phyloP scores from a whole-genome alignment of 2,888 invertebrate species.

The Pollenia angustigena region DNA sequence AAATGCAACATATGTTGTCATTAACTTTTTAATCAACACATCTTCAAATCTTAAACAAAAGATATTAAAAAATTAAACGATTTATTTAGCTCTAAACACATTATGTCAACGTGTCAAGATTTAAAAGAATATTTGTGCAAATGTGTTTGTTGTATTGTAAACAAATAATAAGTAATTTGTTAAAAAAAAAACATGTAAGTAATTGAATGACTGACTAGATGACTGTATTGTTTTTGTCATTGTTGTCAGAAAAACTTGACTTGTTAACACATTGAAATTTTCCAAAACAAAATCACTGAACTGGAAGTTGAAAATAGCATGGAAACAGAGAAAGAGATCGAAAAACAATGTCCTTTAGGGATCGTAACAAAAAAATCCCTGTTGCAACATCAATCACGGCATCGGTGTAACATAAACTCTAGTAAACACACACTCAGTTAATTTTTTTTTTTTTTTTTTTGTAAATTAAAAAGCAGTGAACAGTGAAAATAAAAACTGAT shows the following conservation, averaged over 20 bases:
- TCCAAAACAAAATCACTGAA: slow-evolving; percentile 78
- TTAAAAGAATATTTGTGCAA: slow-evolving; percentile 34
- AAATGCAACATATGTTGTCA: slow-evolving; percentile 63
- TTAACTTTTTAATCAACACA: slow-evolving; percentile 64
- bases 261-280: slow-evolving; percentile 82
- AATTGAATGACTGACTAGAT: slow-evolving; percentile 2
- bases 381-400: slow-evolving; percentile 70
- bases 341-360: slow-evolving; percentile 69
- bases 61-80: slow-evolving; percentile 40
- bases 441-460: neutral
- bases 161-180: slow-evolving; percentile 37
- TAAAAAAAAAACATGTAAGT: slow-evolving; percentile 16
- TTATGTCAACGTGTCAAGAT: slow-evolving; percentile 63
- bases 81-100: slow-evolving; percentile 43
- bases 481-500: slow-evolving; percentile 68
- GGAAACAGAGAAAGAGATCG: neutral
- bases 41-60: slow-evolving; percentile 49
- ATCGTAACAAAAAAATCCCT: slow-evolving; percentile 54
- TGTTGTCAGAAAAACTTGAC: slow-evolving; percentile 67
- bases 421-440: slow-evolving; percentile 1
- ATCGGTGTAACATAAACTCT: slow-evolving; percentile 58
- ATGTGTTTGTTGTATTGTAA: slow-evolving; percentile 2
- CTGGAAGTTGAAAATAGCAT: slow-evolving; percentile 74
- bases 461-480: slow-evolving; percentile 48
- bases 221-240: slow-evolving; percentile 45